phyloP scores from a whole-genome alignment of 2,888 invertebrate genomes.

The Caenorhabditis auriculariae region DNA sequence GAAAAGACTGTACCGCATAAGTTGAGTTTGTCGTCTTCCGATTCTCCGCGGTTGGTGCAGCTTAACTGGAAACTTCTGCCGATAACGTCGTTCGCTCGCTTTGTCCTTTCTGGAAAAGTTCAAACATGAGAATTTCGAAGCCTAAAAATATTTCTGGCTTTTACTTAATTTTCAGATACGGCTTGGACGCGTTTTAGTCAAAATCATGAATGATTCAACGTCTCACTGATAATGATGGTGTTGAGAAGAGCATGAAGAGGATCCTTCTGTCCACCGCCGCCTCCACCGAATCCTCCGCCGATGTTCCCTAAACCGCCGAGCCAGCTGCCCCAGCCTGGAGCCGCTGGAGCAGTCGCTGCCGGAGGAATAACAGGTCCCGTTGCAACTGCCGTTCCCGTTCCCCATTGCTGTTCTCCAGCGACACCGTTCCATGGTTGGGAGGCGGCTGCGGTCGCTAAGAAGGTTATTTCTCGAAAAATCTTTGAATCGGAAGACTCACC shows the following conservation, averaged over 20 bases:
- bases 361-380: slow-evolving; percentile 6
- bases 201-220: too few relatives aligned
- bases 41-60: slow-evolving; percentile 54
- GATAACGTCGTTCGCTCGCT: slow-evolving; percentile 21
- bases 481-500: background rate
- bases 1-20: slow-evolving; percentile 29
- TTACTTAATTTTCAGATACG: too few relatives aligned
- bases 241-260: slow-evolving; percentile 2
- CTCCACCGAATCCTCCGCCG: slow-evolving; percentile 16
- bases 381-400: background rate
- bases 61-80: slow-evolving; percentile 53
- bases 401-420: slow-evolving; percentile 5
- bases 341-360: slow-evolving; percentile 6
- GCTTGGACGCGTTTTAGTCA: background rate
- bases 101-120: slow-evolving; percentile 11
- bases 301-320: slow-evolving; percentile 15
- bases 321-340: slow-evolving; percentile 14
- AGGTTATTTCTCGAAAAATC: too few relatives aligned
- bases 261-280: slow-evolving; percentile 14
- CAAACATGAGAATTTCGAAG: too few relatives aligned
- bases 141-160: too few relatives aligned
- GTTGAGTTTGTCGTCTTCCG: slow-evolving; percentile 40
- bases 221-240: too few relatives aligned
- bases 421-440: slow-evolving; percentile 11
- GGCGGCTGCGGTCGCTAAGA: too few relatives aligned